Conservation (phyloP, 2,888 invertebrate genomes). For the Euspilapteryx auroguttella region DNA sequence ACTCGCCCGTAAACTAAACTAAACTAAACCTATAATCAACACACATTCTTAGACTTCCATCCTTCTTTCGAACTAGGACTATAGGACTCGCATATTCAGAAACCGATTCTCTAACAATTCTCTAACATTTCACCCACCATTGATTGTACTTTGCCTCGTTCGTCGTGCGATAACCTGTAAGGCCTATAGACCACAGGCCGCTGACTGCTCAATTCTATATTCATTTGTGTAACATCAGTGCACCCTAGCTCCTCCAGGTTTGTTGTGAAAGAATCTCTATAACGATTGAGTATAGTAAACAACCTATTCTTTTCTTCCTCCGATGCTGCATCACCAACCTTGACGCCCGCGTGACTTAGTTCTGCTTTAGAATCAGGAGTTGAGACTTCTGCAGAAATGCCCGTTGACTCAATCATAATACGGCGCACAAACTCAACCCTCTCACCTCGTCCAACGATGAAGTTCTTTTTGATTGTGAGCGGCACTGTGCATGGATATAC, state of each 20-base stretch:
- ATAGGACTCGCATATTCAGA: too few species aligned
- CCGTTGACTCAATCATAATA: background rate
- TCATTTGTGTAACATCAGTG: constrained; percentile 6
- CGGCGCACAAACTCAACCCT: background rate
- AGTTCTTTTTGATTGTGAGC: background rate
- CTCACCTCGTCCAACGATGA: background rate
- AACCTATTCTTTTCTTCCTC: background rate
- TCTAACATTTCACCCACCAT: constrained; percentile 3
- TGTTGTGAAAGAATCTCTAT: constrained; percentile 7
- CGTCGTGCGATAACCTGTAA: constrained; percentile 2
- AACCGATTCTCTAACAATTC: constrained; percentile 3
- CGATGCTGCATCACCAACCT: constrained; percentile 1
- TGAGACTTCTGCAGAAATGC: background rate
- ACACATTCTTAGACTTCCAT: too few species aligned
- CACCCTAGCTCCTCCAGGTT: constrained; percentile 5
- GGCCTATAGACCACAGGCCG: constrained; percentile 5
- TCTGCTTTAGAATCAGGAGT: background rate
- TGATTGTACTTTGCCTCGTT: constrained; percentile 1
- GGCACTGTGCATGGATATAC: constrained; percentile 1
- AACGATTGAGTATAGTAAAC: constrained; percentile 3
- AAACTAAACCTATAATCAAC: too few species aligned
- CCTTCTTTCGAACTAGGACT: too few species aligned
- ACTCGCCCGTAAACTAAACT: too few species aligned
- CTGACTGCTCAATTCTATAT: constrained; percentile 5
- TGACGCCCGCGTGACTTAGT: constrained; percentile 1